Evolutionary conservation across 92 coral and sea anemone species (phyloP).

Genomic region (Epizoanthus illoricatus): DNA sequence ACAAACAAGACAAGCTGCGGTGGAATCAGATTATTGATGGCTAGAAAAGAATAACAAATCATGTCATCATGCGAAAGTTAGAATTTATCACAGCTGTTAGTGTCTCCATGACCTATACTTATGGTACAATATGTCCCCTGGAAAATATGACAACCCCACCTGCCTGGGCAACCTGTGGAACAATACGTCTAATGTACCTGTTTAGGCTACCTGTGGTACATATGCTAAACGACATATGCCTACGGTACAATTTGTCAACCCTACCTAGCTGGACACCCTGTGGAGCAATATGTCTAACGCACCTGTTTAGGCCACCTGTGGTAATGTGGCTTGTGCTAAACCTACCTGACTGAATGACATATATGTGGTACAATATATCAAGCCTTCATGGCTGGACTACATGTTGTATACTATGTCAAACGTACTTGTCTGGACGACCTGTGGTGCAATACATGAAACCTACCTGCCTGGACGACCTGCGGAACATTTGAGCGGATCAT

Average conservation of each 20-base stretch:
- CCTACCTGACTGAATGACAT: too few species aligned
- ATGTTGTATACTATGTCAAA: background rate
- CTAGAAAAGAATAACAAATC: constrained; percentile 38
- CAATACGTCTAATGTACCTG: background rate
- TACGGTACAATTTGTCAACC: background rate
- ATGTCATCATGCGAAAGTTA: background rate
- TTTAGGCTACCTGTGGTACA: too few species aligned
- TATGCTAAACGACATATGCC: too few species aligned
- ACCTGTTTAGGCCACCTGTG: too few species aligned
- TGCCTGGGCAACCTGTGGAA: background rate
- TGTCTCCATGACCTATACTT: too few species aligned
- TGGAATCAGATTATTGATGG: constrained; percentile 68
- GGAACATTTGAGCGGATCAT: constrained; percentile 89
- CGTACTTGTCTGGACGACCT: too few species aligned
- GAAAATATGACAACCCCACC: background rate
- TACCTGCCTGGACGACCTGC: constrained; percentile 90
- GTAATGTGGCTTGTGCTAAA: too few species aligned
- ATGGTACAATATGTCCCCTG: background rate
- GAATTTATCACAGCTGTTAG: too few species aligned
- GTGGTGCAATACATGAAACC: background rate
- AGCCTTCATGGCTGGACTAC: background rate
- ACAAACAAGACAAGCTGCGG: constrained; percentile 89
- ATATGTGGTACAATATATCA: background rate
- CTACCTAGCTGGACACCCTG: background rate
- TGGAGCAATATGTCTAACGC: background rate